Evolutionary conservation across 2,113 vertebrate genomes (phyloP), one percentile per base, ranked within the genome.

Genomic region (Oxyura jamaicensis): DNA sequence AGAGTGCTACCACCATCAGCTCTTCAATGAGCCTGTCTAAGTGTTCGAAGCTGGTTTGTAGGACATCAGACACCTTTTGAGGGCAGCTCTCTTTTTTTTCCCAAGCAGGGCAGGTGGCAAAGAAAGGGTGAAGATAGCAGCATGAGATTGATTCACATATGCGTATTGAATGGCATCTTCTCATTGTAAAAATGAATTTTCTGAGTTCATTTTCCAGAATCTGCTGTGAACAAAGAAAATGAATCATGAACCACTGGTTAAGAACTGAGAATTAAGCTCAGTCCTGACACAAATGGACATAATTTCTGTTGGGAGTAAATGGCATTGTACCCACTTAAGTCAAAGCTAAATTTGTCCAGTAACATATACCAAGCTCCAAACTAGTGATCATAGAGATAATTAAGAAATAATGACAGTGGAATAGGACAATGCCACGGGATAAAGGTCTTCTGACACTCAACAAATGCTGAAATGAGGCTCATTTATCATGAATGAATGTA

Each of bases 391-490:
- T 67, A 90, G 83, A 82, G 68, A 88, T 96, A 95, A 97, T 96
- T 96, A 97, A 95, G 80, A 95, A 96, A 96, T 96, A 96, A 97
- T 96, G 89, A 85, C 95, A 91, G n/a, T 83, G 74, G 87, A 96
- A 95, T 65, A 90, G 88, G 96, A 95, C 88, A 93, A 77, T 94
- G 95, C 91, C 95, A 88, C 87, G 83, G 85, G 71, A 96, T 93
- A 96, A 97, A 97, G 91, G 94, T 96, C 87, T 96, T 73, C 92
- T 91, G 85, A 0, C 19, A 1, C 89, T 95, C 91, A 91, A 85
- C 82, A 90, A 94, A 96, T 86, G 88, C 92, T 95, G 80, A 96
- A 97, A 96, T 89, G 91, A 93, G 83, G 88, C 86, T 97, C 96
- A 95, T 97, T 97, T 97, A 95, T 96, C 96, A 96, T 76, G 89